phyloP scores from a whole-genome alignment of 2,113 vertebrate species.

The Pyxicephalus adspersus region DNA sequence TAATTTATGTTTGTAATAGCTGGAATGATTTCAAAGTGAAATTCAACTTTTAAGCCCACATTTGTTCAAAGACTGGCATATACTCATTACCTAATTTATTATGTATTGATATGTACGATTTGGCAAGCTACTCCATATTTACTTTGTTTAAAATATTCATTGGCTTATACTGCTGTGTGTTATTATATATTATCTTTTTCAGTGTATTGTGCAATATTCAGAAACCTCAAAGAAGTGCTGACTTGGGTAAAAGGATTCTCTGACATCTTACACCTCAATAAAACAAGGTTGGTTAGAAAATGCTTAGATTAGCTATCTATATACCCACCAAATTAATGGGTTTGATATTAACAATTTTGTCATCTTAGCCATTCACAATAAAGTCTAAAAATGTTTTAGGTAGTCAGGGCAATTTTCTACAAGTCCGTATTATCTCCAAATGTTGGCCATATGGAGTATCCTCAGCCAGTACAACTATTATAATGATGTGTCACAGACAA shows the following conservation, averaged over 20 bases:
- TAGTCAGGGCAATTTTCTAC: background rate
- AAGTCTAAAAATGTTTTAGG: background rate
- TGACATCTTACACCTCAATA: slow-evolving; percentile 32
- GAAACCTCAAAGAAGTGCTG: slow-evolving; percentile 29
- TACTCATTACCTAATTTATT: slow-evolving; percentile 24
- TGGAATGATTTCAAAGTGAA: background rate
- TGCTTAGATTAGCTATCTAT: slow-evolving; percentile 23
- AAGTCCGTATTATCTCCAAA: background rate
- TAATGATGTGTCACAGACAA: slow-evolving; percentile 5
- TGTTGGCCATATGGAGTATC: slow-evolving; percentile 1
- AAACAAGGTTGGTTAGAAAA: slow-evolving; percentile 27
- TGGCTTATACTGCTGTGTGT: slow-evolving; percentile 23
- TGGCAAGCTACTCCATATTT: slow-evolving; percentile 13
- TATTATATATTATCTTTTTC: slow-evolving; percentile 39
- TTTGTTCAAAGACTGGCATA: background rate
- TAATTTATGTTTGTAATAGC: no score
- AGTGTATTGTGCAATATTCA: slow-evolving; percentile 23
- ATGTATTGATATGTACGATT: slow-evolving; percentile 38
- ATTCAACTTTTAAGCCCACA: background rate
- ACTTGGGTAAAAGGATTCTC: slow-evolving; percentile 3
- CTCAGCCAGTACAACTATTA: background rate
- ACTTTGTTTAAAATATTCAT: slow-evolving; percentile 47
- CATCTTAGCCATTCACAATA: background rate
- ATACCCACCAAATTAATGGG: background rate
- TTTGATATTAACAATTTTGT: slow-evolving; percentile 23